Evolutionary conservation across 2,113 vertebrate genomes (phyloP), one percentile per base, ranked within the genome.

Genomic region (Xenopus laevis): DNA sequence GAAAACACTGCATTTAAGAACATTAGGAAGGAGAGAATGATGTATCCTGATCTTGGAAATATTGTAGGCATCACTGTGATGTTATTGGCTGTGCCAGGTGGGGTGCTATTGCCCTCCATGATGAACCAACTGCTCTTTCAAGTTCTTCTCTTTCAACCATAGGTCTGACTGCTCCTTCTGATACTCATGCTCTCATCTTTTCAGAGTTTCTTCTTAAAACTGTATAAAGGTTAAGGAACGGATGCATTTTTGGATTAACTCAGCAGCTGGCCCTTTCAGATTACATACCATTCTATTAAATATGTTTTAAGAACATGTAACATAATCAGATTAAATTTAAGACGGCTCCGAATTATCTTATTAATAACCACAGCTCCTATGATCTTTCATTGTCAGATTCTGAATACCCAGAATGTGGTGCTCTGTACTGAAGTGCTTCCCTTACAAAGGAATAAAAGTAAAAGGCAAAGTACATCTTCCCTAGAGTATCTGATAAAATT

Each of bases 21-120:
- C 68, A 79, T 20, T 74, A 86, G 86, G 68, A 85, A 90, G 13
- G 89, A 85, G 11, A 91, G 66, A 3, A 88, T 82, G n/a, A 82
- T 87, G 81, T 82, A 88, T 78, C 82, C 84, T 78, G 83, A 67
- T 21, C 73, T 82, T 4, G 83, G 84, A 60, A 88, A 90, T 79
- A 86, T 65, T 0, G 82, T 86, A n/a, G 80, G 84, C 3, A 21
- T 1, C 50, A 62, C 79, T 0, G 81, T 78, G 44, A 68, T 18
- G 11, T 10, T 76, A 13, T 61, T 46, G 2, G 1, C 40, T 21
- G 13, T 15, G 53, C 13, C 45, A 65, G 15, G 13, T 62, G n/a
- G 21, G 20, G 74, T 69, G 62, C 15, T 73, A 53, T 74, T 60
- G 7, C 44, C 27, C 67, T 73, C 20, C 50, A 75, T 66, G 61